Evolutionary conservation across 2,797 vertebrate species (phyloP).

Genomic region (Leptodactylus fallax): DNA sequence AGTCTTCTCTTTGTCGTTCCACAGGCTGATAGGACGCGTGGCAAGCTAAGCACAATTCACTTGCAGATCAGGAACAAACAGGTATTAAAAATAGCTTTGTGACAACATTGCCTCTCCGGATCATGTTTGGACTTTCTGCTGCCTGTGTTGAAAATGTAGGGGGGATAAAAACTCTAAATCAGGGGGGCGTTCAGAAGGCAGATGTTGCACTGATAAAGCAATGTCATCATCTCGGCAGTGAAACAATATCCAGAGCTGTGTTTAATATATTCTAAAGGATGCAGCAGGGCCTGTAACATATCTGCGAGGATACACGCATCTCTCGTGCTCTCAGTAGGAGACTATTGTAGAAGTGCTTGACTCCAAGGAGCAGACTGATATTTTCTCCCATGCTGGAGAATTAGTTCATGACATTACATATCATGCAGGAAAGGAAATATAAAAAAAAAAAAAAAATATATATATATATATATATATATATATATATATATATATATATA

Average conservation of each 20-base stretch:
- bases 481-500: too few relatives aligned
- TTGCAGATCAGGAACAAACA: slow-evolving; percentile 94
- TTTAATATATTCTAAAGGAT: slow-evolving; percentile 34
- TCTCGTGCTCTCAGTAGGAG: not conserved
- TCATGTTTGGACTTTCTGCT: slow-evolving; percentile 85
- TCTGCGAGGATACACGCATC: not conserved
- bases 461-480: too few relatives aligned
- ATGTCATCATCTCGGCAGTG: slow-evolving; percentile 78
- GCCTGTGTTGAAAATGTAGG: slow-evolving; percentile 76
- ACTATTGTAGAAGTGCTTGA: not conserved
- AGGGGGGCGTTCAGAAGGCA: slow-evolving; percentile 77
- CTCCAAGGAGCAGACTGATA: not conserved
- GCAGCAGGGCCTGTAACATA: not conserved
- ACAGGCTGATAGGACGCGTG: slow-evolving; percentile 94
- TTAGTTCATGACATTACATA: not conserved
- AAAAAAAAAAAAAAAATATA: too few relatives aligned
- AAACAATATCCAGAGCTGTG: slow-evolving; percentile 72
- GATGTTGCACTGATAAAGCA: slow-evolving; percentile 78
- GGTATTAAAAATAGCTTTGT: slow-evolving; percentile 92
- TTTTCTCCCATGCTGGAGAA: not conserved
- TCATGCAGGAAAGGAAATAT: too few relatives aligned
- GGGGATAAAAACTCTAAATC: slow-evolving; percentile 44
- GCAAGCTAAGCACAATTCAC: slow-evolving; percentile 93
- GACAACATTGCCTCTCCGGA: slow-evolving; percentile 83
- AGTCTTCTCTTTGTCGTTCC: slow-evolving; percentile 94